phyloP scores from a whole-genome alignment of 2,888 invertebrate species.

The Beris morrisii region DNA sequence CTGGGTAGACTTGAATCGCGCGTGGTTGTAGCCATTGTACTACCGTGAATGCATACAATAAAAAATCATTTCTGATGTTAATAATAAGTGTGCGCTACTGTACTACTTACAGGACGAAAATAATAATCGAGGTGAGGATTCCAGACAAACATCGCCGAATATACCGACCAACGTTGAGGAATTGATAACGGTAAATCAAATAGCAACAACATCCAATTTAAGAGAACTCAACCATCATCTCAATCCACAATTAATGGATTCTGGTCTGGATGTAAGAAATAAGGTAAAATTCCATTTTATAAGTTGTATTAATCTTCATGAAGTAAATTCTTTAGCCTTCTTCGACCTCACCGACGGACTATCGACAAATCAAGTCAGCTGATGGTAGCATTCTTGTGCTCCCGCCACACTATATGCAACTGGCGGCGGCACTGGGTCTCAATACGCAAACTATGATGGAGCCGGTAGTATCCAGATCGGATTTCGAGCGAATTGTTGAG shows the following conservation, averaged over 20 bases:
- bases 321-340: slow-evolving; percentile 18
- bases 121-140: slow-evolving; percentile 50
- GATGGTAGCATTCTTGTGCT: slow-evolving; percentile 62
- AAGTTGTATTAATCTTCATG: background rate
- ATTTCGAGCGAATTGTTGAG: slow-evolving; percentile 53
- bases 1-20: no score
- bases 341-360: slow-evolving; percentile 41
- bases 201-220: slow-evolving; percentile 35
- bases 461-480: slow-evolving; percentile 51
- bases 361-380: slow-evolving; percentile 48
- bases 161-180: slow-evolving; percentile 33
- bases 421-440: slow-evolving; percentile 58
- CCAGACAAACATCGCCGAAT: slow-evolving; percentile 33
- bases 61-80: no score
- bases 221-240: slow-evolving; percentile 27
- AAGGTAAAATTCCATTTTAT: background rate
- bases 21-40: no score
- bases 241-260: slow-evolving; percentile 11
- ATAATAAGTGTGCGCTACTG: no score
- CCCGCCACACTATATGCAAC: slow-evolving; percentile 63
- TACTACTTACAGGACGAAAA: slow-evolving; percentile 48
- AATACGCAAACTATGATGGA: slow-evolving; percentile 52
- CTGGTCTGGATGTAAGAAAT: background rate
- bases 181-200: slow-evolving; percentile 35
- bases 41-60: no score